Percentiles rank a stretch among this genome's conserved stretches.
Evolutionary conservation across 1,140 invertebrate genomes (phyloP).

Genomic region (Whitmania pigra): DNA sequence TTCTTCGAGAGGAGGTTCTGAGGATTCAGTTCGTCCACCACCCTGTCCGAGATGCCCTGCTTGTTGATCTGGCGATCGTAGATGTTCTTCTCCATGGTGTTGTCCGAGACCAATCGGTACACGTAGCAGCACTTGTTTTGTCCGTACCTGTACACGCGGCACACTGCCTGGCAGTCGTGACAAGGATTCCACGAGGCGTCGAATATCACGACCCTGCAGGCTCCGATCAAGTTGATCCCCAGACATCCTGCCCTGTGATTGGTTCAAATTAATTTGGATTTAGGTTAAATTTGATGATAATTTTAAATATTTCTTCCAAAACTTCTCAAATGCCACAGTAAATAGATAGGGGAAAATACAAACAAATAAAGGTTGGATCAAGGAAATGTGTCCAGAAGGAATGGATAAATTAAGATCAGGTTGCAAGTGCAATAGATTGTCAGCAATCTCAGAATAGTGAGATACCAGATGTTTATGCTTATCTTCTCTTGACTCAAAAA

Average conservation of each 20-base stretch:
- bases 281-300: no score
- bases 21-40: slow-evolving; percentile 93
- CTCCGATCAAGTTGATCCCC: slow-evolving; percentile 87
- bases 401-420: no score
- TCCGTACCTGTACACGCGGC: slow-evolving; percentile 80
- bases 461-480: no score
- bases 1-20: slow-evolving; percentile 85
- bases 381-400: no score
- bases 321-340: no score
- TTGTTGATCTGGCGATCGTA: slow-evolving; percentile 91
- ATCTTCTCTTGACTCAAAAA: no score
- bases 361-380: no score
- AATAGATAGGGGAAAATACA: no score
- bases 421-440: no score
- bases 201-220: slow-evolving; percentile 90
- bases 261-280: no score
- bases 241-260: slow-evolving; percentile 70
- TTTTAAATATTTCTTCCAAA: no score
- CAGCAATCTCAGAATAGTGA: no score
- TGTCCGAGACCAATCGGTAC: slow-evolving; percentile 74
- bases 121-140: slow-evolving; percentile 83
- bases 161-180: slow-evolving; percentile 61
- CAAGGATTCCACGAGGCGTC: slow-evolving; percentile 99
- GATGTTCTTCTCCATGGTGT: slow-evolving; percentile 97
- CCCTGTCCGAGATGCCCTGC: slow-evolving; percentile 77